phyloP scores from a whole-genome alignment of 2,888 invertebrate species.

The Parnassius apollo region DNA sequence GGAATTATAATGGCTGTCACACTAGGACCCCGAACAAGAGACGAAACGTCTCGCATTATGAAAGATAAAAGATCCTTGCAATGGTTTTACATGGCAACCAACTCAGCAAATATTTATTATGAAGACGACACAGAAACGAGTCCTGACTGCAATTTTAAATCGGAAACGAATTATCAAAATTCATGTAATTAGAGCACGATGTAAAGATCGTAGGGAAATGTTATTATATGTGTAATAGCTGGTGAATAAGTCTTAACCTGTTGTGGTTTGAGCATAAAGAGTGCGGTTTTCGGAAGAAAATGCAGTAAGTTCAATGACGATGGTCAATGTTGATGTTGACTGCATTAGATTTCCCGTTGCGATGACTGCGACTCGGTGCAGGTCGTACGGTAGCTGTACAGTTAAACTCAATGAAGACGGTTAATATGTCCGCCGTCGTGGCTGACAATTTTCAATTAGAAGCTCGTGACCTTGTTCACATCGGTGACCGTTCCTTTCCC shows the following conservation, averaged over 20 bases:
- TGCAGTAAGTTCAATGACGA: conserved; percentile 49
- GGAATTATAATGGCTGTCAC: conserved; percentile 79
- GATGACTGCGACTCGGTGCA: conserved; percentile 54
- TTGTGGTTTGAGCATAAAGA: conserved; percentile 48
- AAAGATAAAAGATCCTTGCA: conserved; percentile 69
- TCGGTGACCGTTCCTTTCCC: conserved; percentile 45
- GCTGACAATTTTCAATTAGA: conserved; percentile 61
- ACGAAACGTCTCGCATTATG: conserved; percentile 73
- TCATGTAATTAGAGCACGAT: conserved; percentile 42
- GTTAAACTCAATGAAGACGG: conserved; percentile 64
- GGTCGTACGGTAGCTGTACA: conserved; percentile 68
- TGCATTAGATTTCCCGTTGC: conserved; percentile 63
- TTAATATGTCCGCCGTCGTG: conserved; percentile 58
- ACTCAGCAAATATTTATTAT: conserved; percentile 62
- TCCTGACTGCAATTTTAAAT: conserved; percentile 51
- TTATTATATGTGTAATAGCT: conserved; percentile 39
- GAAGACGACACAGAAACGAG: conserved; percentile 64
- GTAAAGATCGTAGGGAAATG: conserved; percentile 39
- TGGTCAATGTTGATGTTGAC: conserved; percentile 40
- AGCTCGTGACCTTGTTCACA: conserved; percentile 65
- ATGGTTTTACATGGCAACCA: conserved; percentile 73
- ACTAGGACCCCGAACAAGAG: conserved; percentile 75
- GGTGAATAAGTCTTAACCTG: conserved; percentile 43
- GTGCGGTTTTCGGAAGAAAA: conserved; percentile 58
- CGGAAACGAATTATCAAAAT: conserved; percentile 40